Conservation (phyloP, 2,888 invertebrate genomes). For the Rambutsinella grinnellia region DNA sequence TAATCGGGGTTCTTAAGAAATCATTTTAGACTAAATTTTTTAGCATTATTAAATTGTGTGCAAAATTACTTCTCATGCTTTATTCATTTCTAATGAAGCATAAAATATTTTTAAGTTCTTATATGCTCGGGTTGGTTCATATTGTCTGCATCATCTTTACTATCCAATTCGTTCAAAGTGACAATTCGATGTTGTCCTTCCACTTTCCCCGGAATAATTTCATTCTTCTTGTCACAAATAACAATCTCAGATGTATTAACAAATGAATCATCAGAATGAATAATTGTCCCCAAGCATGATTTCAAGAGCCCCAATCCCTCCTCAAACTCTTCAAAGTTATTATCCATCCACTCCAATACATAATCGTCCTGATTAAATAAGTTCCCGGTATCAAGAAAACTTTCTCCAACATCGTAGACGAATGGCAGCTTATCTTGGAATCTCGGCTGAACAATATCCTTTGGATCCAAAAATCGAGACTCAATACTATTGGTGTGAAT, state of each 20-base stretch:
- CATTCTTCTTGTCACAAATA: background rate
- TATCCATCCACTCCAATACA: conserved; percentile 21
- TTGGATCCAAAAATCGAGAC: conserved; percentile 45
- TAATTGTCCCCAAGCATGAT: background rate
- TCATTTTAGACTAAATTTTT: too few species aligned
- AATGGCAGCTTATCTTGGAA: conserved; percentile 5
- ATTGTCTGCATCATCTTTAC: background rate
- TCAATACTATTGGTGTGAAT: conserved; percentile 6
- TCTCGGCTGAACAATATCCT: conserved; percentile 18
- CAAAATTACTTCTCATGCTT: background rate
- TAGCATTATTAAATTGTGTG: background rate
- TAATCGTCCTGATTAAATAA: conserved; percentile 10
- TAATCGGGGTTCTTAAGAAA: too few species aligned
- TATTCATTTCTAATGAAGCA: background rate
- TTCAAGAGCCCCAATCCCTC: conserved; percentile 8
- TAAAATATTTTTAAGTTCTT: background rate
- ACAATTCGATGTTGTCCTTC: conserved; percentile 18
- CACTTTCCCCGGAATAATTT: conserved; percentile 8
- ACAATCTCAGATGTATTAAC: background rate
- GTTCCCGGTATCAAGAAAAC: background rate
- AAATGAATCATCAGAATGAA: background rate
- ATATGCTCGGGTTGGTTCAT: too few species aligned
- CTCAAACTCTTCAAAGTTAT: conserved; percentile 13
- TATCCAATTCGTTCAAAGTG: conserved; percentile 7
- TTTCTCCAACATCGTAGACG: background rate